Percentiles rank a stretch among this genome's conserved stretches.
phyloP scores from a whole-genome alignment of 2,888 invertebrate species.

The Brenthis ino region DNA sequence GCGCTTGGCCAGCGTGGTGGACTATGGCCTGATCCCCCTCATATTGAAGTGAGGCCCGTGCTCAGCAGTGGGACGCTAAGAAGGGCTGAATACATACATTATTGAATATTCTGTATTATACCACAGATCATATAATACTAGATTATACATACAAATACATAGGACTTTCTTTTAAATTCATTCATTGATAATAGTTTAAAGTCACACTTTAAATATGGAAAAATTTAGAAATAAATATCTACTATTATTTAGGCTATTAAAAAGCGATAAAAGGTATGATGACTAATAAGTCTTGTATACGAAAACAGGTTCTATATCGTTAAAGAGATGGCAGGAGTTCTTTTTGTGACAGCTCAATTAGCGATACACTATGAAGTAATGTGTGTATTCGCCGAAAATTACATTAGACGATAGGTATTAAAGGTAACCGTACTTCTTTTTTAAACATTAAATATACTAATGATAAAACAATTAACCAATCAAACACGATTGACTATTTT shows the following conservation, averaged over 20 bases:
- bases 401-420: conserved; percentile 12
- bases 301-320: conserved; percentile 6
- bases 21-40: no score
- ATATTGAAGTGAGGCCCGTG: no score
- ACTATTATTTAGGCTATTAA: background rate
- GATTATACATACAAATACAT: no score
- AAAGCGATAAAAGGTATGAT: background rate
- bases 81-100: no score
- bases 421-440: conserved; percentile 7
- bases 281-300: background rate
- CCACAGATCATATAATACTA: no score
- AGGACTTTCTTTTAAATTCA: no score
- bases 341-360: conserved; percentile 27
- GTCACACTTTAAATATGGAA: no score
- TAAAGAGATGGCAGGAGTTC: conserved; percentile 17
- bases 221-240: background rate
- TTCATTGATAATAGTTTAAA: no score
- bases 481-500: background rate
- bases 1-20: no score
- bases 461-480: conserved; percentile 2
- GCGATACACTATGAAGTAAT: conserved; percentile 1
- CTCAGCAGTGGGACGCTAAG: no score
- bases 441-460: conserved; percentile 7
- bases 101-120: no score
- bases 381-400: conserved; percentile 19